phyloP scores from a whole-genome alignment of 1,140 invertebrate genomes.

The Copidosoma floridanum region DNA sequence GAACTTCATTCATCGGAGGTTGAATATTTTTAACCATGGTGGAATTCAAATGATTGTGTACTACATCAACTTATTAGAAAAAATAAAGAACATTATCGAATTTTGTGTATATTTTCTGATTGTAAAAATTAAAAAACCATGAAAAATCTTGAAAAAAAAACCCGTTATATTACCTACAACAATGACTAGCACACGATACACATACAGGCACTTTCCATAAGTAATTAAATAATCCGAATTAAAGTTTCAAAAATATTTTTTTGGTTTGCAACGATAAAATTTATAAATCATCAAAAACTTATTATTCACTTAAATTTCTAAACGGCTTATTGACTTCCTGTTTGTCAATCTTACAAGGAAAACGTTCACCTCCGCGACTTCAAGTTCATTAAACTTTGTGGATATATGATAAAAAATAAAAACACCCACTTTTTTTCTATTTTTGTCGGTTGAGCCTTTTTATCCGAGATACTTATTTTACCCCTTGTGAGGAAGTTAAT shows the following conservation, averaged over 20 bases:
- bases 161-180: constrained; percentile 34
- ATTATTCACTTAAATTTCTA: too few species aligned
- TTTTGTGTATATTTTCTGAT: constrained; percentile 10
- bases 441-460: too few species aligned
- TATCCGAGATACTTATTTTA: too few species aligned
- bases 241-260: constrained; percentile 9
- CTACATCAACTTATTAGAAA: constrained; percentile 11
- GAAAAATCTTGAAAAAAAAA: constrained; percentile 37
- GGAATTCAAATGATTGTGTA: constrained; percentile 14
- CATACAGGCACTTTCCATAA: constrained; percentile 56
- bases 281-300: constrained; percentile 12
- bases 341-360: too few species aligned
- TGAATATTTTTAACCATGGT: constrained; percentile 19
- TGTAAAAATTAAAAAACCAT: constrained; percentile 37
- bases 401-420: too few species aligned
- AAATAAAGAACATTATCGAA: neutral
- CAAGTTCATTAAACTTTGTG: too few species aligned
- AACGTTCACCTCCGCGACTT: too few species aligned
- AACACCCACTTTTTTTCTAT: too few species aligned
- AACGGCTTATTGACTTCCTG: too few species aligned
- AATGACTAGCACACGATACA: constrained; percentile 34
- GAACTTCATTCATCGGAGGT: constrained; percentile 5
- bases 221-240: constrained; percentile 35
- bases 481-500: too few species aligned
- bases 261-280: constrained; percentile 4